A percentile compares a stretch with the other conserved stretches of the same genome.
Evolutionary conservation across 2,797 vertebrate species (phyloP).

Genomic region (Phoeniculus purpureus): DNA sequence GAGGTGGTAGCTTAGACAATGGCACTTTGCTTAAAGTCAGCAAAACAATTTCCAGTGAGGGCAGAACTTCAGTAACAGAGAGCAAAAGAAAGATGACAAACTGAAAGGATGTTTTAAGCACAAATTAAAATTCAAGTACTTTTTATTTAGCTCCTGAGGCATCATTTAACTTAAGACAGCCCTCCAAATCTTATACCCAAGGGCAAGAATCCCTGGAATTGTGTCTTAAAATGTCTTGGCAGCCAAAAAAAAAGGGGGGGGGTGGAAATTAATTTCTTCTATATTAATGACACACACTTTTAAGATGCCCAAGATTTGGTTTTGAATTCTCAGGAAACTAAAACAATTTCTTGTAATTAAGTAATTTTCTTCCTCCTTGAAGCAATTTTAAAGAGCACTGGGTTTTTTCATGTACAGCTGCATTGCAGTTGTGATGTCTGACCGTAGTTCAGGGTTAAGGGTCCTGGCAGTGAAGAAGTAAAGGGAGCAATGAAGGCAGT

Average conservation of each 20-base stretch:
- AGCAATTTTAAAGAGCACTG: neutral
- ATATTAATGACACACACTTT: neutral
- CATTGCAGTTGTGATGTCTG: neutral
- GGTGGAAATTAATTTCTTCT: neutral
- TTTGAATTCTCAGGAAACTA: neutral
- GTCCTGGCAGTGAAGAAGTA: neutral
- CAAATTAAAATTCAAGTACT: neutral
- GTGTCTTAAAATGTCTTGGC: neutral
- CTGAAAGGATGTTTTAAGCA: neutral
- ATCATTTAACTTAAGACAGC: neutral
- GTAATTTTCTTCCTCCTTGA: conserved; percentile 7
- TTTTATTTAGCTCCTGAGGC: neutral
- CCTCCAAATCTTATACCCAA: neutral
- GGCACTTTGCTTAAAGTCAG: conserved; percentile 25
- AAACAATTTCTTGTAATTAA: neutral
- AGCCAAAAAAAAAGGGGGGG: neutral
- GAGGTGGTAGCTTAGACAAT: conserved; percentile 6
- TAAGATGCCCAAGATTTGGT: neutral
- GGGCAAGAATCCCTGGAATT: neutral
- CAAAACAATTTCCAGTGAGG: neutral
- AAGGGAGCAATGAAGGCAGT: too few relatives aligned
- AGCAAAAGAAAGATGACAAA: neutral
- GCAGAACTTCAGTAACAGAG: neutral
- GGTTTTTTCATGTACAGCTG: neutral
- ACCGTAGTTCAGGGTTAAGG: neutral